These are phyloP conservation scores for Oxyruncus cristatus DNA, from an alignment of 2,113 vertebrate species.

Conservation along the genomic window DNA sequence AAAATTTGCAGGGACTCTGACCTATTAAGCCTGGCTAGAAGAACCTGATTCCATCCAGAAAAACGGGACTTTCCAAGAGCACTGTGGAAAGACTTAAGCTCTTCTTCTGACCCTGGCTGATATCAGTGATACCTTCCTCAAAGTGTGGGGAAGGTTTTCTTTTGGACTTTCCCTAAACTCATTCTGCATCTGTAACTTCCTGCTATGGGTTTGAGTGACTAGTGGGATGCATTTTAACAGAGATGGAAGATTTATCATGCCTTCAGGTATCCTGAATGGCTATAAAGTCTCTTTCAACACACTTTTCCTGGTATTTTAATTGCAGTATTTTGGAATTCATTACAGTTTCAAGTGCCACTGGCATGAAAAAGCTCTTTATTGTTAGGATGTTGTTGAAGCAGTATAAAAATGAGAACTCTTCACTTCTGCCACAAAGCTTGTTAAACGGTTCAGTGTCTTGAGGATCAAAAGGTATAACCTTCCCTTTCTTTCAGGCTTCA, in stretches of 20 bases:
- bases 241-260: background rate
- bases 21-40: background rate
- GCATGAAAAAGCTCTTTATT: background rate
- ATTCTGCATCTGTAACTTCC: background rate
- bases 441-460: background rate
- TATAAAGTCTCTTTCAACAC: background rate
- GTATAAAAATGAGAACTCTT: background rate
- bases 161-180: background rate
- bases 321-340: background rate
- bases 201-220: background rate
- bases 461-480: background rate
- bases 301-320: slow-evolving; percentile 19
- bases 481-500: background rate
- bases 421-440: background rate
- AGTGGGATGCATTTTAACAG: background rate
- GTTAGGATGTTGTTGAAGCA: background rate
- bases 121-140: background rate
- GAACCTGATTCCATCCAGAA: background rate
- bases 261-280: background rate
- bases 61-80: background rate
- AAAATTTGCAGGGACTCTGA: background rate
- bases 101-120: background rate
- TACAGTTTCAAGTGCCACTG: background rate
- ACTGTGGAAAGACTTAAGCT: background rate
- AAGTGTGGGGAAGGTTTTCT: background rate